Conservation (phyloP, 1,140 invertebrate species). For the Brachionus manjavacas region DNA sequence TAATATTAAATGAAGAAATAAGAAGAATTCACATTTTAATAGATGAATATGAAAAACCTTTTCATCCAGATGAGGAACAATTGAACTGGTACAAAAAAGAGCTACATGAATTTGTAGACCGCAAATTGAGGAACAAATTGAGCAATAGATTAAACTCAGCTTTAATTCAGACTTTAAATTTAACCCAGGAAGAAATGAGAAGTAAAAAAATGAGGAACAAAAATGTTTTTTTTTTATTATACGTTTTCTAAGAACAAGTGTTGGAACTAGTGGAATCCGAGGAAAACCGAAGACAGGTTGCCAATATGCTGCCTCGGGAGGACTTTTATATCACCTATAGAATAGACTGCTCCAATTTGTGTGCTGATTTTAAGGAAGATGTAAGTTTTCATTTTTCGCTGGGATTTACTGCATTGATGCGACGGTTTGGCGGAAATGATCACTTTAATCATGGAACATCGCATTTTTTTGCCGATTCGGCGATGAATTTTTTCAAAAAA, state of each 20-base stretch:
- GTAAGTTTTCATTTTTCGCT: conserved; percentile 54
- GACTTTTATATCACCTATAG: conserved; percentile 93
- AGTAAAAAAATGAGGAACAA: conserved; percentile 57
- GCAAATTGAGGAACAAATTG: conserved; percentile 15
- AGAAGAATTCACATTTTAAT: conserved; percentile 73
- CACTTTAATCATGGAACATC: conserved; percentile 4
- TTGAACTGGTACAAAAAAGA: conserved; percentile 87
- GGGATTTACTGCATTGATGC: conserved; percentile 52
- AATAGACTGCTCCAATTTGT: conserved; percentile 94
- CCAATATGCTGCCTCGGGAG: conserved; percentile 70
- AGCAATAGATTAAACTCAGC: background rate
- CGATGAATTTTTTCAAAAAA: background rate
- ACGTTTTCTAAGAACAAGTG: conserved; percentile 61
- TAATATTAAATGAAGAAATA: conserved; percentile 24
- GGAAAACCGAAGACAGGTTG: conserved; percentile 63
- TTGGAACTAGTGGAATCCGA: conserved; percentile 70
- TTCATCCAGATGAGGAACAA: conserved; percentile 79
- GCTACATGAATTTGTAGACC: conserved; percentile 41
- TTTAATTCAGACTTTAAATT: conserved; percentile 75
- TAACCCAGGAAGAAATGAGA: conserved; percentile 84
- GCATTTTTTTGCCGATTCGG: background rate
- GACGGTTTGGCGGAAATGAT: conserved; percentile 45
- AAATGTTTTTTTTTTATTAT: no score
- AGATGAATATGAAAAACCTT: conserved; percentile 89
- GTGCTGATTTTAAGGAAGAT: conserved; percentile 73